A percentile compares a stretch with the other conserved stretches of the same genome.
phyloP scores from a whole-genome alignment of 1,140 invertebrate genomes.

The Cydia amplana region DNA sequence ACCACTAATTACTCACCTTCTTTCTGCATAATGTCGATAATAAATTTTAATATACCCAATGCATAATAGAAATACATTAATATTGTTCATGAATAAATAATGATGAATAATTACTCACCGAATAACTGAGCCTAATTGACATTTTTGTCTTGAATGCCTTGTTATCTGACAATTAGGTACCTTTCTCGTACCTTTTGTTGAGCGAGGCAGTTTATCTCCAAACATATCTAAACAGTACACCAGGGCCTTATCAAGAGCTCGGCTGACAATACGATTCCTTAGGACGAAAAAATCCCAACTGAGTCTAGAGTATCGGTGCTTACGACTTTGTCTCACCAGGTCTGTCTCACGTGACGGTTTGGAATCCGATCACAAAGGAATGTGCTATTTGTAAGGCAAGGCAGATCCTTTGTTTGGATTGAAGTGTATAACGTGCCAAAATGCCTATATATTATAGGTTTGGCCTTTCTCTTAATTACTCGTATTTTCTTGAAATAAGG shows the following conservation, averaged over 20 bases:
- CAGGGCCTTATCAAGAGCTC: slow-evolving; percentile 11
- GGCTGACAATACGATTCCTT: not conserved
- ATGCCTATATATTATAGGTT: not conserved
- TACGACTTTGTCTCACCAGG: slow-evolving; percentile 1
- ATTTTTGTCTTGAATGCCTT: slow-evolving; percentile 3
- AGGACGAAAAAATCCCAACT: not conserved
- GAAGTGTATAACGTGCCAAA: slow-evolving; percentile 13
- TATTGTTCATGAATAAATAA: too few species aligned
- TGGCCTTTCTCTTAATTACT: not conserved
- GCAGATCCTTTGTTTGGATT: not conserved
- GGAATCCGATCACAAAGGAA: slow-evolving; percentile 29
- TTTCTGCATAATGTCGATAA: too few species aligned
- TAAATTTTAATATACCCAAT: too few species aligned
- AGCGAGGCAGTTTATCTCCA: slow-evolving; percentile 11
- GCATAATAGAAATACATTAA: too few species aligned
- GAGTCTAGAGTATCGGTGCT: not conserved
- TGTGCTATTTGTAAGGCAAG: slow-evolving; percentile 9
- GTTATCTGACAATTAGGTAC: slow-evolving; percentile 16
- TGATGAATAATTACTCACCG: slow-evolving; percentile 17
- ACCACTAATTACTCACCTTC: slow-evolving; percentile 12
- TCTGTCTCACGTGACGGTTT: slow-evolving; percentile 6
- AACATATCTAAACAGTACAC: slow-evolving; percentile 18
- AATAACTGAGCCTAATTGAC: slow-evolving; percentile 11
- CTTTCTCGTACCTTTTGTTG: slow-evolving; percentile 4
- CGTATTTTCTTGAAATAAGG: not conserved